These are phyloP conservation scores for Erythrolamprus reginae DNA, from an alignment of 2,113 vertebrate genomes.

Conservation along the genomic window DNA sequence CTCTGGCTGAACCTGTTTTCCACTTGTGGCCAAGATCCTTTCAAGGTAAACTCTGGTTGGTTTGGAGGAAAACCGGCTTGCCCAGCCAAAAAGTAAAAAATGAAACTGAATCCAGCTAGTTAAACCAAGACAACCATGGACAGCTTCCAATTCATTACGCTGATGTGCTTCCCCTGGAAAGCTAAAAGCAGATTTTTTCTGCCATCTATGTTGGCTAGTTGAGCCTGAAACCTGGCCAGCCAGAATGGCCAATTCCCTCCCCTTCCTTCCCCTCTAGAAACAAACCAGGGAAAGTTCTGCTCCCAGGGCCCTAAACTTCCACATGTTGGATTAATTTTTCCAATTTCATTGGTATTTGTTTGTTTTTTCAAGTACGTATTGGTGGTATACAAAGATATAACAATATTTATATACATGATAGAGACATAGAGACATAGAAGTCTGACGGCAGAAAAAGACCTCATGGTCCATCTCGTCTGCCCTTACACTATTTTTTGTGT, in stretches of 20 bases:
- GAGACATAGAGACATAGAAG: too few relatives aligned
- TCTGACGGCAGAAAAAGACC: too few relatives aligned
- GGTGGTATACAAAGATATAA: too few relatives aligned
- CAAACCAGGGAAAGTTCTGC: neutral
- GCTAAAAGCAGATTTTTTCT: neutral
- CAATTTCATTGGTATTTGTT: too few relatives aligned
- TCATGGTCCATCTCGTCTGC: too few relatives aligned
- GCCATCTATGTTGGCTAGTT: neutral
- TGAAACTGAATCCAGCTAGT: neutral
- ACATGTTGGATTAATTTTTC: neutral
- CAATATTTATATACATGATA: too few relatives aligned
- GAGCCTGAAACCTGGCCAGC: neutral
- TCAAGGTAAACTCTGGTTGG: neutral
- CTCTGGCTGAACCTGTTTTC: neutral
- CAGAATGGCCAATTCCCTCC: neutral
- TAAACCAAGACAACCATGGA: neutral
- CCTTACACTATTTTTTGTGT: too few relatives aligned
- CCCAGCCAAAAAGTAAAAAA: neutral
- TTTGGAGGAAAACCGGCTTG: neutral
- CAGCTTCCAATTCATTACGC: neutral
- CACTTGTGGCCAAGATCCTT: neutral
- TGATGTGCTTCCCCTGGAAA: neutral
- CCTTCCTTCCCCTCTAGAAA: neutral
- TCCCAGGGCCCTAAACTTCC: neutral
- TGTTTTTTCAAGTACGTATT: too few relatives aligned